Evolutionary conservation across 2,888 invertebrate genomes (phyloP).

Genomic region (Plutella xylostella): DNA sequence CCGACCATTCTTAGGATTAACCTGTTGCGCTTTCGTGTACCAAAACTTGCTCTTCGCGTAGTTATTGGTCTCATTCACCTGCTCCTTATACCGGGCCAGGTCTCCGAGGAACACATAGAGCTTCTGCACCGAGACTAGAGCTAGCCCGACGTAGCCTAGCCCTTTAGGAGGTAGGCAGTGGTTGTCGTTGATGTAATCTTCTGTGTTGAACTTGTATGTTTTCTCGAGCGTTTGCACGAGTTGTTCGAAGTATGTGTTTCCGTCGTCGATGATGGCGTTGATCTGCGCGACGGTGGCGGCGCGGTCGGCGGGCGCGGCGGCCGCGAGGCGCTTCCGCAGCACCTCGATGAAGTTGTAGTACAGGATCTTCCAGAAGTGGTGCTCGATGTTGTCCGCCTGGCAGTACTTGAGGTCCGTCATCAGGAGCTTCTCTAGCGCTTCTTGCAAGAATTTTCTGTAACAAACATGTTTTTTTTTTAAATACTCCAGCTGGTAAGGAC

Average conservation of each 20-base stretch:
- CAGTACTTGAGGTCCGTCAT: conserved; percentile 88
- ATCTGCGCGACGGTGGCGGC: conserved; percentile 74
- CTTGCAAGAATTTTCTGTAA: conserved; percentile 72
- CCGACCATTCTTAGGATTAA: conserved; percentile 94
- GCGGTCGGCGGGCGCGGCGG: conserved; percentile 72
- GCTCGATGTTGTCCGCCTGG: conserved; percentile 88
- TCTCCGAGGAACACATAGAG: conserved; percentile 92
- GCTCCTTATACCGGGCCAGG: conserved; percentile 90
- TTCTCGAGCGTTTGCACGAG: conserved; percentile 80
- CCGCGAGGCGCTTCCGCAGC: conserved; percentile 75
- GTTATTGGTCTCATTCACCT: conserved; percentile 83
- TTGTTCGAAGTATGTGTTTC: conserved; percentile 80
- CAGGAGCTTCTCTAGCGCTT: conserved; percentile 75
- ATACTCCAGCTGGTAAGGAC: no score
- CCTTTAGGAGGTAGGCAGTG: conserved; percentile 72
- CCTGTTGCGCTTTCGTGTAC: conserved; percentile 93
- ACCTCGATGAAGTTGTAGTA: conserved; percentile 91
- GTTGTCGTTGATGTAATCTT: conserved; percentile 71
- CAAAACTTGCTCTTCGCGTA: conserved; percentile 81
- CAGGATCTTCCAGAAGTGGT: conserved; percentile 91
- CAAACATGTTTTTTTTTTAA: no score
- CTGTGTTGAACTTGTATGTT: conserved; percentile 79
- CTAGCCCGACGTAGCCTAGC: conserved; percentile 76
- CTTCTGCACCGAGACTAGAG: conserved; percentile 88
- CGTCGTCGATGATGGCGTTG: conserved; percentile 82